Percentiles rank a stretch among this genome's conserved stretches.
These are phyloP conservation scores for Nyctibius grandis DNA, from an alignment of 2,797 vertebrate species.

Conservation along the genomic window DNA sequence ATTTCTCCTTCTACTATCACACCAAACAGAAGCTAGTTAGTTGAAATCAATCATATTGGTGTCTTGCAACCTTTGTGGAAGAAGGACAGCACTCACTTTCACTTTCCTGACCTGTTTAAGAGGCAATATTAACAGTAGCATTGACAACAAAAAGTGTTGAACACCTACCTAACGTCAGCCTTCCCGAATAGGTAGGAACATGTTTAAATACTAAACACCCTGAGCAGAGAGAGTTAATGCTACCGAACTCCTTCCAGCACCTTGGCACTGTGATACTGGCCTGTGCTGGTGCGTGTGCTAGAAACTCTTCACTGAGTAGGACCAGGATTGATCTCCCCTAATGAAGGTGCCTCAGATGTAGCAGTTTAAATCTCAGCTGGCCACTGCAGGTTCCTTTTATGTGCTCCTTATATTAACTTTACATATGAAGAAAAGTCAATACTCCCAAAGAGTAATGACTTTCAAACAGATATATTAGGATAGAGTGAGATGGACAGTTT, in stretches of 20 bases:
- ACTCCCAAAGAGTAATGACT: neutral
- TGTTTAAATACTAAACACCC: neutral
- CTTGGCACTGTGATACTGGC: neutral
- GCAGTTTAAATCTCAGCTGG: neutral
- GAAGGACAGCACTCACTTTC: neutral
- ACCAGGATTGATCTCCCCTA: neutral
- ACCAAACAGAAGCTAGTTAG: neutral
- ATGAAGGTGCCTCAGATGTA: fast-evolving
- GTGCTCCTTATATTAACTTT: neutral
- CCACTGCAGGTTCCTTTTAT: neutral
- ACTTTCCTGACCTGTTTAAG: neutral
- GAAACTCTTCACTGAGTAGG: neutral
- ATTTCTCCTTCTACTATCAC: neutral
- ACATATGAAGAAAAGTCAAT: neutral
- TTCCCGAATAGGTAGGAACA: neutral
- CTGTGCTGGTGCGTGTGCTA: neutral
- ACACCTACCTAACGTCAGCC: neutral
- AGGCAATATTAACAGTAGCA: neutral
- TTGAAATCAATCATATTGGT: neutral
- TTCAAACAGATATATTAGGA: neutral
- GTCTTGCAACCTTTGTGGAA: neutral
- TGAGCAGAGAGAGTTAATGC: neutral
- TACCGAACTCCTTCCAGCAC: neutral
- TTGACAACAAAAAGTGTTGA: neutral
- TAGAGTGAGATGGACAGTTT: neutral